These are phyloP conservation scores for Gopherus evgoodei DNA, from an alignment of 2,113 vertebrate genomes.

Conservation along the genomic window DNA sequence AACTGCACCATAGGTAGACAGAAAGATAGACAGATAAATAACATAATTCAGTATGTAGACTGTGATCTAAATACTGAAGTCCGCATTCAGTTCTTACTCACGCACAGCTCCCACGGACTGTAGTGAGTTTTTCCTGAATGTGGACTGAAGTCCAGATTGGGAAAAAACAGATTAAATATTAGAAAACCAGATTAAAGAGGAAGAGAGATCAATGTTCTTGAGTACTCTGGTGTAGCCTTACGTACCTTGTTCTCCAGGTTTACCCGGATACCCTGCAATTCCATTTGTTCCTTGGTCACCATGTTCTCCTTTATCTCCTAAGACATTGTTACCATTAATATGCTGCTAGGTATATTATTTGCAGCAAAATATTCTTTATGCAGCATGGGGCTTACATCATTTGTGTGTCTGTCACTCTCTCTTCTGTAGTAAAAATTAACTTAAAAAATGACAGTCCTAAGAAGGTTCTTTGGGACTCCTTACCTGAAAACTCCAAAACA, in stretches of 20 bases:
- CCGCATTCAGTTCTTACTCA: neutral
- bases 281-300: conserved; percentile 86
- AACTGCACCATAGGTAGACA: neutral
- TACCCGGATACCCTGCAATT: conserved; percentile 88
- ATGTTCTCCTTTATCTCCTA: conserved; percentile 91
- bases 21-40: neutral
- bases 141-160: neutral
- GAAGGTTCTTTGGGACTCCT: neutral
- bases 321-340: conserved; percentile 33
- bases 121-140: neutral
- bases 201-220: neutral
- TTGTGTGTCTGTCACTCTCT: neutral
- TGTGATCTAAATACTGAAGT: neutral
- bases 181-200: neutral
- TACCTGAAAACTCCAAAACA: neutral
- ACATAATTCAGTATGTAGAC: neutral
- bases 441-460: neutral
- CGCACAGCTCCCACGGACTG: neutral
- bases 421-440: neutral
- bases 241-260: conserved; percentile 90
- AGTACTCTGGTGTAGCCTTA: neutral
- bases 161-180: neutral
- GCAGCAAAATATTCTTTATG: neutral
- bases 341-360: neutral
- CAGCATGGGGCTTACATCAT: neutral